Percentiles rank a stretch among this genome's conserved stretches.
Conservation (phyloP, 2,797 vertebrate genomes). For the Catostomus latipinnis region DNA sequence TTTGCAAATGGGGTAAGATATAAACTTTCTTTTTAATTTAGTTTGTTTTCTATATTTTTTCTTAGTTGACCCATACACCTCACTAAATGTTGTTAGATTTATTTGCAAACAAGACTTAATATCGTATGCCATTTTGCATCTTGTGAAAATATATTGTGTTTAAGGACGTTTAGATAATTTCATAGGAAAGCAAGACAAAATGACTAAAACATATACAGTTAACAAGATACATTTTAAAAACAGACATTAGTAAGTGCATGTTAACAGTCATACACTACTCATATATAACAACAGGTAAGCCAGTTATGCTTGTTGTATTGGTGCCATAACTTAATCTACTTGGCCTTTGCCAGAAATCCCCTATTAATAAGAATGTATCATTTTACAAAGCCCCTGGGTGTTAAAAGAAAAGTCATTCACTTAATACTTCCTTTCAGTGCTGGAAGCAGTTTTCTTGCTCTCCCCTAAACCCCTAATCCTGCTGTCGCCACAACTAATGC, state of each 20-base stretch:
- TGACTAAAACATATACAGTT: constrained; percentile 1
- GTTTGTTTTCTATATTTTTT: too few species aligned
- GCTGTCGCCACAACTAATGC: constrained; percentile 75
- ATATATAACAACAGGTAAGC: neutral
- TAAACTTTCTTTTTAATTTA: too few species aligned
- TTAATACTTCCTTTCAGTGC: constrained; percentile 76
- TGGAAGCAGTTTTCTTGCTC: constrained; percentile 68
- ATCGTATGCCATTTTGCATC: too few species aligned
- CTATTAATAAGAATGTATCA: constrained; percentile 72
- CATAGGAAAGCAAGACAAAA: too few species aligned
- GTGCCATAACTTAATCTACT: constrained; percentile 68
- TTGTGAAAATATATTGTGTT: too few species aligned
- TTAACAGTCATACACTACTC: too few species aligned
- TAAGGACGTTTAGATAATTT: too few species aligned
- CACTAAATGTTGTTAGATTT: too few species aligned
- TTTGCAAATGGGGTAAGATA: too few species aligned
- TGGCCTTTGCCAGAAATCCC: constrained; percentile 66
- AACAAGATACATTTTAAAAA: neutral
- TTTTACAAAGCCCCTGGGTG: constrained; percentile 69
- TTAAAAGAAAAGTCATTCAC: constrained; percentile 71
- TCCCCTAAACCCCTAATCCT: constrained; percentile 75
- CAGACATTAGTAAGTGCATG: neutral
- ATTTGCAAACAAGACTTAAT: too few species aligned
- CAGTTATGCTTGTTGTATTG: constrained; percentile 1
- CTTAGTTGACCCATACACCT: too few species aligned